Evolutionary conservation across 2,888 invertebrate species (phyloP).

Genomic region (Cryptocheilus praepositus): DNA sequence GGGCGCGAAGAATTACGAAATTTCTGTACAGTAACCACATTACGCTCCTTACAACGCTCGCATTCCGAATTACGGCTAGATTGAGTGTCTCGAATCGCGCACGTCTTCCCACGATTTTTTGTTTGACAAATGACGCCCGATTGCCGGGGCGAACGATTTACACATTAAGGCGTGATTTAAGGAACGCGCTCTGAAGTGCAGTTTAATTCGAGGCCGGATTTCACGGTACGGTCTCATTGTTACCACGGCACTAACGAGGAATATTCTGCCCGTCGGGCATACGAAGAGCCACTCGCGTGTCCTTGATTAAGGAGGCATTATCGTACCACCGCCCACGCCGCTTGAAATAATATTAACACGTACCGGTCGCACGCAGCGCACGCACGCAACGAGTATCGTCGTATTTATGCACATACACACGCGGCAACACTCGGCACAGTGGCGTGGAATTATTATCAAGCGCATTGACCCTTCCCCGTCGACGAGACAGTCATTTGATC

Average conservation of each 20-base stretch:
- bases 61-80: no score
- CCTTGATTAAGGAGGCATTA: slow-evolving; percentile 41
- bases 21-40: no score
- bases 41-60: no score
- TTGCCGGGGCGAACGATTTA: no score
- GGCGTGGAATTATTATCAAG: slow-evolving; percentile 19
- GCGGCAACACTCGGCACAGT: slow-evolving; percentile 18
- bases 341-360: slow-evolving; percentile 32
- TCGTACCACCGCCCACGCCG: slow-evolving; percentile 41
- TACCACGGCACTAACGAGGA: not conserved
- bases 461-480: slow-evolving; percentile 25
- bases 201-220: not conserved
- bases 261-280: not conserved
- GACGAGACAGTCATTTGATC: slow-evolving; percentile 29
- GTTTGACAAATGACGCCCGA: no score
- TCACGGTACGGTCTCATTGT: not conserved
- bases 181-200: no score
- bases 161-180: no score
- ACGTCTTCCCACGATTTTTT: no score
- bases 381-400: not conserved
- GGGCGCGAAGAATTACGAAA: no score
- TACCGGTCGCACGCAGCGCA: slow-evolving; percentile 13
- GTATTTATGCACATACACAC: slow-evolving; percentile 20
- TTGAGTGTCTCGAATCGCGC: no score
- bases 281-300: slow-evolving; percentile 28